Percentiles rank a stretch among this genome's conserved stretches.
Evolutionary conservation across 2,888 invertebrate genomes (phyloP).

Genomic region (Ferdinandea cuprea): DNA sequence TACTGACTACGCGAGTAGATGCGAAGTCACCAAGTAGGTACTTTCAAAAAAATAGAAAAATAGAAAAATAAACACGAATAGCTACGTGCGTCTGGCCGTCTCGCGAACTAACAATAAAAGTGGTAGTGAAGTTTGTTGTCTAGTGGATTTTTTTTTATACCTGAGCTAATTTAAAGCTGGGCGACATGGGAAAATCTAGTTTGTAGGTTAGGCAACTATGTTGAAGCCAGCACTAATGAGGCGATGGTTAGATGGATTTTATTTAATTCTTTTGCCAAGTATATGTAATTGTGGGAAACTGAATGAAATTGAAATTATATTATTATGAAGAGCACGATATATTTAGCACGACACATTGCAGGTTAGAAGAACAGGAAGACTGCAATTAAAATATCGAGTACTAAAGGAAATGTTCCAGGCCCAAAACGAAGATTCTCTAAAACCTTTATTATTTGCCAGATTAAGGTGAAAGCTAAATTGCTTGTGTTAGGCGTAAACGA

Average conservation of each 20-base stretch:
- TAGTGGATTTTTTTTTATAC: slow-evolving; percentile 43
- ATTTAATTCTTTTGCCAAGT: slow-evolving; percentile 17
- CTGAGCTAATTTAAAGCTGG: slow-evolving; percentile 61
- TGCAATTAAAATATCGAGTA: too few species aligned
- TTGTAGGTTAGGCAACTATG: slow-evolving; percentile 65
- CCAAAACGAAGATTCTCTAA: too few species aligned
- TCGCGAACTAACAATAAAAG: slow-evolving; percentile 54
- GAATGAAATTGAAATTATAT: slow-evolving; percentile 18
- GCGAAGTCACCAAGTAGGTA: slow-evolving; percentile 66
- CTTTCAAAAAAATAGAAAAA: slow-evolving; percentile 59
- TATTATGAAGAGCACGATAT: too few species aligned
- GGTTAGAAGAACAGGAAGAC: too few species aligned
- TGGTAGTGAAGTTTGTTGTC: slow-evolving; percentile 25
- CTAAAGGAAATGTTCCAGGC: too few species aligned
- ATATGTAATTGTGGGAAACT: slow-evolving; percentile 7
- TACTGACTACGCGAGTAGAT: slow-evolving; percentile 24
- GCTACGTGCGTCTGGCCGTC: slow-evolving; percentile 16
- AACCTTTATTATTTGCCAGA: too few species aligned
- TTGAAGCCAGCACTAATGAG: slow-evolving; percentile 41
- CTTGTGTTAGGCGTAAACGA: too few species aligned
- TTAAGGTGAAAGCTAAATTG: too few species aligned
- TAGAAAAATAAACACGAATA: slow-evolving; percentile 2
- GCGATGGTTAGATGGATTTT: slow-evolving; percentile 10
- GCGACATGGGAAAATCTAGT: slow-evolving; percentile 66
- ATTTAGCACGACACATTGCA: too few species aligned